phyloP scores from a whole-genome alignment of 2,888 invertebrate species.

The Zhuqinia jingwanae region DNA sequence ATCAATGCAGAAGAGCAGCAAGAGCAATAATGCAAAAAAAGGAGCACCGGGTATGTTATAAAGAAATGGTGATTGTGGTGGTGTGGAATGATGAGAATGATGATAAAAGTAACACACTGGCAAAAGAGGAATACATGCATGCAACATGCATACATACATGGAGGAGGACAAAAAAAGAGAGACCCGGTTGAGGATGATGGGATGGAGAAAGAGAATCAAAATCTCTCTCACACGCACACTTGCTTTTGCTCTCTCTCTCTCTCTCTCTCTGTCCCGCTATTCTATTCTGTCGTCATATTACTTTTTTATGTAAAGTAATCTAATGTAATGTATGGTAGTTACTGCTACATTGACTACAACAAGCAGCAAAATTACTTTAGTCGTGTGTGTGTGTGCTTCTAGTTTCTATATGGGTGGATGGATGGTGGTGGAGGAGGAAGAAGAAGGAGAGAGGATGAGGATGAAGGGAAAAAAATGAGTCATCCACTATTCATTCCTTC shows the following conservation, averaged over 20 bases:
- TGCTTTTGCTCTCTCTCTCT: neutral
- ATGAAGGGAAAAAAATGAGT: slow-evolving; percentile 37
- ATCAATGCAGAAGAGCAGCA: neutral
- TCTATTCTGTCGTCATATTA: neutral
- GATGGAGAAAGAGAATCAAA: slow-evolving; percentile 23
- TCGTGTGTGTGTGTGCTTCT: neutral
- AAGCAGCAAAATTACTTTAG: neutral
- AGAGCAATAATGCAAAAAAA: too few relatives aligned
- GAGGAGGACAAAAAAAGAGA: neutral
- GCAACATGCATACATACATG: neutral
- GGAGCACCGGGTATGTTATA: neutral
- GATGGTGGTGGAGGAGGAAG: too few relatives aligned
- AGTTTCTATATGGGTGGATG: too few relatives aligned
- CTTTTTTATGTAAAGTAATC: slow-evolving; percentile 38
- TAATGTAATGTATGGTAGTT: slow-evolving; percentile 1
- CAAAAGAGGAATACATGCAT: neutral
- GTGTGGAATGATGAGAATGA: neutral
- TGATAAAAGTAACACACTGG: slow-evolving; percentile 12
- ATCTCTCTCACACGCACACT: slow-evolving; percentile 3
- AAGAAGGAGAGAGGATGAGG: neutral
- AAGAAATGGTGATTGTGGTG: slow-evolving; percentile 27
- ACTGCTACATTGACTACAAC: neutral
- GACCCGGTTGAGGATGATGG: neutral
- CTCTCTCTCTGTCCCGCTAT: neutral
- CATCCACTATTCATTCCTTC: slow-evolving; percentile 30